Percentiles rank a stretch among this genome's conserved stretches.
phyloP scores from a whole-genome alignment of 2,113 vertebrate species.

The Ellobius talpinus region DNA sequence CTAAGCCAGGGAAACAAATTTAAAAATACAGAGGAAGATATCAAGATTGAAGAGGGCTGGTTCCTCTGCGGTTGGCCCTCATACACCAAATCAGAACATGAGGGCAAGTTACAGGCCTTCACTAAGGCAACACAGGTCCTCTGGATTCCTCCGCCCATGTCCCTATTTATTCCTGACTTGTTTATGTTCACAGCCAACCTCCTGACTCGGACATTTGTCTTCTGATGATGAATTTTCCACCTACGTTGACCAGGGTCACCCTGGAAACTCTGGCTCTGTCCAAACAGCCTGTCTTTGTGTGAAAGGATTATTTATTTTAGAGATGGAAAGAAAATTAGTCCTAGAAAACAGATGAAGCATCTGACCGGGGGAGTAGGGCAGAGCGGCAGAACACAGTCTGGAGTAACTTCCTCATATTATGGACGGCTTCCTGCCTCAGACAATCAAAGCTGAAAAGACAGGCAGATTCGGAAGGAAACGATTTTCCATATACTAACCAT shows the following conservation, averaged over 20 bases:
- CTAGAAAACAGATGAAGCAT: background rate
- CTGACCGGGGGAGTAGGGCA: background rate
- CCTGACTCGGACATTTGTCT: background rate
- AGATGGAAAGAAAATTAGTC: background rate
- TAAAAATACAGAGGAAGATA: background rate
- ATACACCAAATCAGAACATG: background rate
- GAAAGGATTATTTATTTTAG: background rate
- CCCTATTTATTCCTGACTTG: background rate
- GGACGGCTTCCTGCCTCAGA: background rate
- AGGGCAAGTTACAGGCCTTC: background rate
- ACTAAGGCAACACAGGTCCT: background rate
- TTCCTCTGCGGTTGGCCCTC: background rate
- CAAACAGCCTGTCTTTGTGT: background rate
- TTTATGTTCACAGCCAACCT: background rate
- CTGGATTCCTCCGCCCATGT: background rate
- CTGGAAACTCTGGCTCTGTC: background rate
- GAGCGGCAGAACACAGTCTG: background rate
- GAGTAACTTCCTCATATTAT: background rate
- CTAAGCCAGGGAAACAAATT: background rate
- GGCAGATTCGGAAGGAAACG: background rate
- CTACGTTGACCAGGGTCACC: background rate
- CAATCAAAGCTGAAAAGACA: constrained; percentile 7
- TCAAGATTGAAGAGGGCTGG: background rate
- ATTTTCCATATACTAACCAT: background rate
- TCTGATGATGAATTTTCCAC: background rate